Evolutionary conservation across 2,797 vertebrate species (phyloP), one percentile per base, ranked within the genome.

Genomic region (Peromyscus nudipes): DNA sequence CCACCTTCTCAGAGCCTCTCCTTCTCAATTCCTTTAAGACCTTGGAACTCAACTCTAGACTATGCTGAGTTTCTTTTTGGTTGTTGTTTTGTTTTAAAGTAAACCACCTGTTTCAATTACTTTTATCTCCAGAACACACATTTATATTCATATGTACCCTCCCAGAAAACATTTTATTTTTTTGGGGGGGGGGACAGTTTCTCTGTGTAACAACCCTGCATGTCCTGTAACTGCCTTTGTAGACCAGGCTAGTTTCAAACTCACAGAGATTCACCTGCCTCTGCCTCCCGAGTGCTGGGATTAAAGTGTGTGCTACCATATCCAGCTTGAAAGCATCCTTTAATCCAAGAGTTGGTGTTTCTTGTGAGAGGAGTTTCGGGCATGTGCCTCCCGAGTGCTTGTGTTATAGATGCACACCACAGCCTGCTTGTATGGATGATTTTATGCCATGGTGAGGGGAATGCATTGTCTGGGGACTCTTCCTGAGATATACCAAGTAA

Each of bases 71-170:
- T 73, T n/a, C 17, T 17, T 49, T n/a, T 49, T 49, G 29, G 43
- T 80, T 55, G 52, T 86, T 29, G 46, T 37, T 69, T 55, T 86
- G 34, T 77, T 79, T 49, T 55, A 43, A 96, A 43, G 23, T 31
- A 80, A 86, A 73, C 12, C 52, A 43, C 65, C 21, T 80, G 49
- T 71, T 77, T 43, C 73, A 16, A 34, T 67, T 67, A 94, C 29
- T 71, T 90, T 90, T 92, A 90, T 64, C 90, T 93, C 49, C 83
- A 97, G 69, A 69, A 37, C 37, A 94, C 49, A 52, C 71, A 91
- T 89, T 95, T 86, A 80, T 81, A 86, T 75, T 77, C 88, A 80
- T n/a, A 29, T 19, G 52, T 80, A 37, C 65, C 21, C 23, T 90
- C 64, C 64, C 29, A 49, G 43, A 88, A 80, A 76, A 76, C 25